Evolutionary conservation across 2,113 vertebrate genomes (phyloP).

Genomic region (Ahaetulla prasina): DNA sequence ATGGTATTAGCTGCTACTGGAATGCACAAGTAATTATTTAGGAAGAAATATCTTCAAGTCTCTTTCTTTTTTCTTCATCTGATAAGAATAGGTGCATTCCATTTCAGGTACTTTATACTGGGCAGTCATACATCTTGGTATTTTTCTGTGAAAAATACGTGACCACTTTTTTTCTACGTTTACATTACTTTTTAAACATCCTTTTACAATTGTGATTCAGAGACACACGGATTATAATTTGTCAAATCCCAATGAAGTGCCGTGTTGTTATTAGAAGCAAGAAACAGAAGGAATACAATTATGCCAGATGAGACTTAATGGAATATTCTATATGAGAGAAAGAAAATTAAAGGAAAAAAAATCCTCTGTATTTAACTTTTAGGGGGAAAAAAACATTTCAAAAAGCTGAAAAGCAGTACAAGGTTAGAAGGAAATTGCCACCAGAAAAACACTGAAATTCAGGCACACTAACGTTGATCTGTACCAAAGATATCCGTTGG

Average conservation of each 20-base stretch:
- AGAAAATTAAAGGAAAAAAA: neutral
- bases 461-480: neutral
- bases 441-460: neutral
- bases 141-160: neutral
- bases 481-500: neutral
- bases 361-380: neutral
- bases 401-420: neutral
- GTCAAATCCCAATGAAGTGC: neutral
- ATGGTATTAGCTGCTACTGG: neutral
- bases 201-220: neutral
- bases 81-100: neutral
- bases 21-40: neutral
- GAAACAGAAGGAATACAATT: neutral
- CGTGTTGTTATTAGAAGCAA: neutral
- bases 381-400: accelerated
- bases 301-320: neutral
- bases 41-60: neutral
- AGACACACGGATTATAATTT: neutral
- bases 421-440: neutral
- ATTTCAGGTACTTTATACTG: neutral
- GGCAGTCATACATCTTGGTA: neutral
- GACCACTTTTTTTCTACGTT: neutral
- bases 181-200: neutral
- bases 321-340: neutral
- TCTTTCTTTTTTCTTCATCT: neutral